Base-by-base conservation (phyloP, 2,888 invertebrate genomes). In the Ashinkailepas kermadecensis region DNA sequence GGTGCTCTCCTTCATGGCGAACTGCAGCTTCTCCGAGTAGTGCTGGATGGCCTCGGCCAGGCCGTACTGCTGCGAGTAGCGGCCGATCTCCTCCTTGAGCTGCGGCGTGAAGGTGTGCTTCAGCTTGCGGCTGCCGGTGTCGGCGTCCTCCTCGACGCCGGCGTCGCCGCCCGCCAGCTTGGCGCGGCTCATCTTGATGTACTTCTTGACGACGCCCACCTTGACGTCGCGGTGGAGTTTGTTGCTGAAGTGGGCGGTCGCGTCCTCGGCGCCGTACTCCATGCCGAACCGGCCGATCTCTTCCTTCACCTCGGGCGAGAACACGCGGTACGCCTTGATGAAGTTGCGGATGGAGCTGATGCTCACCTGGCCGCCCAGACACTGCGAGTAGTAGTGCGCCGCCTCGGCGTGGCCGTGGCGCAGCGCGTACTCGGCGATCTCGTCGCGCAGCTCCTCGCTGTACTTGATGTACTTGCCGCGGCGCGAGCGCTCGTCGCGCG, bases 271-370 rank as follows among this genome's bases (percentile, higher is more conserved):
- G 13, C 86, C 86, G 81, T 83, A 83, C 57, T 84, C 83, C 56
- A 82, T 82, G 59, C 85, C 85, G 84, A 82, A 85, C 56, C 83
- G 82, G 12, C 86, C 86, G 62, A 86, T 86, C 80, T 86, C 85
- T 78, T 85, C 84, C 80, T 85, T 85, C 54, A 85, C 82, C 65
- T 85, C 84, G 57, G 84, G 83, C 10, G 85, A 84, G 81, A 83
- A 86, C 65, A 81, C 82, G 59, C 84, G 83, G 82, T 84, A 85
- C 0, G 83, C 82, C 81, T 85, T 85, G 80, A 86, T 84, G 81
- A 86, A 86, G 83, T 86, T 86, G 57, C 86, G 83, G 12, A 86
- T 83, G 56, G 85, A 86, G 80, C 86, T 86, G 79, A 85, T 85
- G 83, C 85, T 86, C 4, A 86, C 85, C n/a, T 83, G 82, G 57